Evolutionary conservation across 2,113 vertebrate species (phyloP), one percentile per base, ranked within the genome.

Genomic region (Tauraco erythrolophus): DNA sequence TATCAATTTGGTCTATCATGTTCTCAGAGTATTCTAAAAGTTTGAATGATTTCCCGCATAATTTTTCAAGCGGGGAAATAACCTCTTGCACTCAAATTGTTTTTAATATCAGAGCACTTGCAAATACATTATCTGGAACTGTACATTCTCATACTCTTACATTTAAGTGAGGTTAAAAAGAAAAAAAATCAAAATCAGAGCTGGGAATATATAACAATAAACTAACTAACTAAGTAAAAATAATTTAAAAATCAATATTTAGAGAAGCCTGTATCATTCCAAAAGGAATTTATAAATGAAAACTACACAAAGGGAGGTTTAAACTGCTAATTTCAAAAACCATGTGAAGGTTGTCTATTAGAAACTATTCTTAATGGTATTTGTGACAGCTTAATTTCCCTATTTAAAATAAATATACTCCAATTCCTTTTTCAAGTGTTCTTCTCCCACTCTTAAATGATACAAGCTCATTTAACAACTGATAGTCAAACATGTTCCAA

Each of bases 391-490:
- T 87, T 88, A 82, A 91, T 94, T 65, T 97, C 79, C 45, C 65
- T 77, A 79, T 94, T 95, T 95, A 88, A 97, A 97, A 96, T 81
- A 94, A 97, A 97, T 89, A 94, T 66, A 94, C 61, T 96, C 79
- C 66, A 92, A 92, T 89, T 93, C 62, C 50, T 28, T 45, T 92
- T 79, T 94, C 77, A 94, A 96, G 83, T 88, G 66, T 92, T 96
- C 87, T 88, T 91, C 86, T 97, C 92, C 75, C 61, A 92, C 96
- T 95, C 90, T 96, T 79, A 9, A 48, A 93, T 39, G 91, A 91
- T 74, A 72, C 50, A 92, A 93, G 94, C 87, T 97, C 89, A 97
- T 98, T 97, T 95, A 98, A 97, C 95, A 97, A 97, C 96, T 96
- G 92, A 87, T 96, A 98, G 96, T 96, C 97, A 96, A 97, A 94